Evolutionary conservation across 1,140 invertebrate genomes (phyloP).

Genomic region (Drosophila sechellia): DNA sequence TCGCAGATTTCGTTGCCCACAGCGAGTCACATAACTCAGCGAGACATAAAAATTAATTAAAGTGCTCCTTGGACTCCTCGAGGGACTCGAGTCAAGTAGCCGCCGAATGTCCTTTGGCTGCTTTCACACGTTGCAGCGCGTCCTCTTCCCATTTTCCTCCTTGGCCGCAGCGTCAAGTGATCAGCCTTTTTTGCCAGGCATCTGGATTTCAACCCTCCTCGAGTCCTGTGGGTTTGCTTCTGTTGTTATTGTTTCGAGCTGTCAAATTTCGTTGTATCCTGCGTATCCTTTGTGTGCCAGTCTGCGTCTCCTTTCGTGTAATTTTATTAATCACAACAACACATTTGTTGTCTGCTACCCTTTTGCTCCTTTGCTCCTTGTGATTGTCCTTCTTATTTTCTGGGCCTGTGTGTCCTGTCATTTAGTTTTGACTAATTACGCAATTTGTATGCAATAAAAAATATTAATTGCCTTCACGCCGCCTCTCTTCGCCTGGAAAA

Average conservation of each 20-base stretch:
- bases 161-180: conserved; percentile 72
- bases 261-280: conserved; percentile 68
- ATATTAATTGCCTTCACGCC: conserved; percentile 63
- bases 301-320: conserved; percentile 54
- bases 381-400: conserved; percentile 42
- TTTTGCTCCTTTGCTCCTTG: conserved; percentile 8
- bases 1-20: conserved; percentile 39
- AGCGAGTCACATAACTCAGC: conserved; percentile 73
- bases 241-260: conserved; percentile 74
- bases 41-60: conserved; percentile 79
- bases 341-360: conserved; percentile 59
- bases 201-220: conserved; percentile 53
- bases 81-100: conserved; percentile 51
- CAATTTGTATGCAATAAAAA: conserved; percentile 80
- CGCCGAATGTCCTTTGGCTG: conserved; percentile 61
- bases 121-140: conserved; percentile 72
- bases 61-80: conserved; percentile 24
- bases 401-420: conserved; percentile 52
- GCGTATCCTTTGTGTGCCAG: conserved; percentile 7
- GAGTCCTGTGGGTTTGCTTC: conserved; percentile 35
- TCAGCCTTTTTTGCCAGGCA: conserved; percentile 52
- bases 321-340: conserved; percentile 83
- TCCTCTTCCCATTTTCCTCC: conserved; percentile 22
- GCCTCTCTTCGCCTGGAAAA: conserved; percentile 14
- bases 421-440: conserved; percentile 78